These are phyloP conservation scores for Enteromius paludinosus DNA, from an alignment of 2,797 vertebrate species.

Conservation along the genomic window DNA sequence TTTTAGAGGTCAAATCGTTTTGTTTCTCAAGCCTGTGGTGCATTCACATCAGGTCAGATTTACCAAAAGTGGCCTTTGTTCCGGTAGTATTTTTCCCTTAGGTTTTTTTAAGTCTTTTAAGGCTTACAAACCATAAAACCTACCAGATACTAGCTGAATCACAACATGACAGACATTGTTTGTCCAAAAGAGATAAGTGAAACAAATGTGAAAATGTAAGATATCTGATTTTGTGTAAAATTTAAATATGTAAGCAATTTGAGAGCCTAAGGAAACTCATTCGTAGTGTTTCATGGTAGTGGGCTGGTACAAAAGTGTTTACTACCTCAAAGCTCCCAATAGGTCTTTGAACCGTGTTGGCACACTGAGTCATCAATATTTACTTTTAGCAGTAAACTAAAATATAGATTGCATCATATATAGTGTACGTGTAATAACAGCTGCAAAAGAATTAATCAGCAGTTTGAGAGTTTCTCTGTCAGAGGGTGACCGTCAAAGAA, in stretches of 20 bases:
- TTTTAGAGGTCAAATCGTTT: not conserved
- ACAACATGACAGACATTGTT: not conserved
- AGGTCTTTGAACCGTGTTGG: not conserved
- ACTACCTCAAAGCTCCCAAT: not conserved
- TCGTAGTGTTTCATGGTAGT: not conserved
- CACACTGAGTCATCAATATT: not conserved
- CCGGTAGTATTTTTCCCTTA: not conserved
- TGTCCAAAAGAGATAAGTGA: not conserved
- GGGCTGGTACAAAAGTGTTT: not conserved
- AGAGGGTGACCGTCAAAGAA: not conserved
- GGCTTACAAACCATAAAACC: not conserved
- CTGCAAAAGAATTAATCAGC: not conserved
- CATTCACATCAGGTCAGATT: not conserved
- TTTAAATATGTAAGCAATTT: not conserved
- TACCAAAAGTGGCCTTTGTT: not conserved
- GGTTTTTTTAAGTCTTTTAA: not conserved
- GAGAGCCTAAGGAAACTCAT: not conserved
- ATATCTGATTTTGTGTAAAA: not conserved
- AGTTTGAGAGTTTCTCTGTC: rapidly evolving
- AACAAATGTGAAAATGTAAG: not conserved
- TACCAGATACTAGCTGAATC: no score
- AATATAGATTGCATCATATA: not conserved
- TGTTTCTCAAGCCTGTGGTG: no score
- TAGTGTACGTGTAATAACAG: not conserved
- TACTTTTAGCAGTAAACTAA: not conserved